These are phyloP conservation scores for Anneissia japonica DNA, from an alignment of 35 echinoderm and acorn worm species.

Conservation along the genomic window DNA sequence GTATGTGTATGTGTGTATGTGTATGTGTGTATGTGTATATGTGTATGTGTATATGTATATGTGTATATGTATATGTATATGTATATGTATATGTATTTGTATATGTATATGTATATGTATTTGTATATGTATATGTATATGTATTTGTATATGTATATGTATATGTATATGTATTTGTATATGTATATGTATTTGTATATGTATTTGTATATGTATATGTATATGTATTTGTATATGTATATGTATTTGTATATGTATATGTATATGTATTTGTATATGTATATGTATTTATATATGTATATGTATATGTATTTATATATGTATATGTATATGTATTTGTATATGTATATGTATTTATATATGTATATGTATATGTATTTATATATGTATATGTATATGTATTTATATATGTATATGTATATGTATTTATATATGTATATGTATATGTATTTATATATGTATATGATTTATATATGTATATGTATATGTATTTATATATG, in stretches of 20 bases:
- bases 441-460: too few relatives aligned
- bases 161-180: neutral
- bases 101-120: neutral
- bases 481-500: too few relatives aligned
- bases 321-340: too few relatives aligned
- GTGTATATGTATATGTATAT: neutral
- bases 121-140: neutral
- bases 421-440: too few relatives aligned
- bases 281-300: too few relatives aligned
- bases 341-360: too few relatives aligned
- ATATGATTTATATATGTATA: too few relatives aligned
- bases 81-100: neutral
- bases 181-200: neutral
- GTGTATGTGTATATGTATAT: neutral
- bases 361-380: too few relatives aligned
- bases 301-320: too few relatives aligned
- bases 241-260: neutral
- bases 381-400: too few relatives aligned
- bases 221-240: neutral
- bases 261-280: too few relatives aligned
- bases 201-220: neutral
- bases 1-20: neutral
- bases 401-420: too few relatives aligned
- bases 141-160: neutral
- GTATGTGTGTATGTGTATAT: neutral